Evolutionary conservation across 2,888 invertebrate species (phyloP).

Genomic region (Agonopterix alstromeriana): DNA sequence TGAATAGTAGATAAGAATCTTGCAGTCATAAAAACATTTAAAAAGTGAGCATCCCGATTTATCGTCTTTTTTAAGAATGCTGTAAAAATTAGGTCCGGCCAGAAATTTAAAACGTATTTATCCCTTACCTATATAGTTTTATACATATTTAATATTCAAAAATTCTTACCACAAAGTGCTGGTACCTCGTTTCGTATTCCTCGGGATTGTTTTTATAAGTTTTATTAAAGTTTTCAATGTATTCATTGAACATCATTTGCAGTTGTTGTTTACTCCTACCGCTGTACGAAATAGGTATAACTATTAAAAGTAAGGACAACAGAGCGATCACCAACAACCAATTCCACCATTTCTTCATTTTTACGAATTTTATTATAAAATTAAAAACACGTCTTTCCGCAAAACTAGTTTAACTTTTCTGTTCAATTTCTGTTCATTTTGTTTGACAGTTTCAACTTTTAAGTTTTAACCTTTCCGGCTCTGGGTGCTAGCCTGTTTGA

Average conservation of each 20-base stretch:
- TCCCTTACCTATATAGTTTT: not conserved
- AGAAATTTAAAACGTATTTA: not conserved
- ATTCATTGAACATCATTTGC: slow-evolving; percentile 62
- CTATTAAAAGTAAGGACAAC: slow-evolving; percentile 52
- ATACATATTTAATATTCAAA: not conserved
- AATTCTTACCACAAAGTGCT: slow-evolving; percentile 70
- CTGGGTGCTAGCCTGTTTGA: too few species aligned
- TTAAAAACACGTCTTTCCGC: too few species aligned
- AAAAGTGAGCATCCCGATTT: not conserved
- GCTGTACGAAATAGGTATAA: slow-evolving; percentile 43
- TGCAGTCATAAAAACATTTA: not conserved
- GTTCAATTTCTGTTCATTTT: too few species aligned
- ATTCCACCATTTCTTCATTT: slow-evolving; percentile 65
- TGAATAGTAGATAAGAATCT: not conserved
- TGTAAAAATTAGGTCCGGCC: too few species aligned
- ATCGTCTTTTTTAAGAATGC: too few species aligned
- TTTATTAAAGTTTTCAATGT: slow-evolving; percentile 73
- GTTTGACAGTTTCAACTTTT: too few species aligned
- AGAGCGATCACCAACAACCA: slow-evolving; percentile 48
- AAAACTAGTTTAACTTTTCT: too few species aligned
- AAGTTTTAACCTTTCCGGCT: too few species aligned
- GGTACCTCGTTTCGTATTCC: slow-evolving; percentile 67
- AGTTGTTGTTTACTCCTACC: slow-evolving; percentile 32
- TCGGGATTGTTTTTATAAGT: slow-evolving; percentile 59
- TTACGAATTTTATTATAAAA: slow-evolving; percentile 6